These are phyloP conservation scores for Colinus virginianus DNA, from an alignment of 2,113 vertebrate genomes.

Conservation along the genomic window DNA sequence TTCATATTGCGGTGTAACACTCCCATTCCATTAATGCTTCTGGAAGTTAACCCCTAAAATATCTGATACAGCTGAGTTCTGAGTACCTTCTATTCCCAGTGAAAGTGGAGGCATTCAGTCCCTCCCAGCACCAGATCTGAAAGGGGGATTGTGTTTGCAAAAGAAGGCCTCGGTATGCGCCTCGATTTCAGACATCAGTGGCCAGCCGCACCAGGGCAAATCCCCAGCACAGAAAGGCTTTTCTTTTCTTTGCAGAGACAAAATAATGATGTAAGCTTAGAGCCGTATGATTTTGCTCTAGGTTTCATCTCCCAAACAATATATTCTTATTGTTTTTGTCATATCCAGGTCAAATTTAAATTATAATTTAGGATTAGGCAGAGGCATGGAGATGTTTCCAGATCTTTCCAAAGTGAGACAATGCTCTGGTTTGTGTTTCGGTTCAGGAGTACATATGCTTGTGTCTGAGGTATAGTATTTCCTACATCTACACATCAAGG, in stretches of 20 bases:
- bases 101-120: conserved; percentile 35
- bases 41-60: conserved; percentile 53
- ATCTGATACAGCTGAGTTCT: background rate
- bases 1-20: background rate
- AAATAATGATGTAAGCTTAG: conserved; percentile 34
- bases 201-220: conserved; percentile 57
- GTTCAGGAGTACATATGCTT: conserved; percentile 30
- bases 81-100: conserved; percentile 11
- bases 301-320: conserved; percentile 52
- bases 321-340: conserved; percentile 28
- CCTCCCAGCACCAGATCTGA: conserved; percentile 33
- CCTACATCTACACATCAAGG: conserved; percentile 57
- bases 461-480: conserved; percentile 52
- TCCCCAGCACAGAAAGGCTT: conserved; percentile 66
- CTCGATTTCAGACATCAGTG: conserved; percentile 59
- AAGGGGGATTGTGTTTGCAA: conserved; percentile 65
- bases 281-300: conserved; percentile 23
- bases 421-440: conserved; percentile 51
- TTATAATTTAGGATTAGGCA: conserved; percentile 52
- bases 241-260: conserved; percentile 46
- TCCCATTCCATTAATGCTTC: background rate
- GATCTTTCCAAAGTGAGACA: conserved; percentile 45
- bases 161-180: conserved; percentile 58
- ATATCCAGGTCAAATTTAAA: conserved; percentile 65
- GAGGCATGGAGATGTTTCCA: conserved; percentile 24